phyloP scores from a whole-genome alignment of 2,797 vertebrate genomes.

The Octomys mimax region DNA sequence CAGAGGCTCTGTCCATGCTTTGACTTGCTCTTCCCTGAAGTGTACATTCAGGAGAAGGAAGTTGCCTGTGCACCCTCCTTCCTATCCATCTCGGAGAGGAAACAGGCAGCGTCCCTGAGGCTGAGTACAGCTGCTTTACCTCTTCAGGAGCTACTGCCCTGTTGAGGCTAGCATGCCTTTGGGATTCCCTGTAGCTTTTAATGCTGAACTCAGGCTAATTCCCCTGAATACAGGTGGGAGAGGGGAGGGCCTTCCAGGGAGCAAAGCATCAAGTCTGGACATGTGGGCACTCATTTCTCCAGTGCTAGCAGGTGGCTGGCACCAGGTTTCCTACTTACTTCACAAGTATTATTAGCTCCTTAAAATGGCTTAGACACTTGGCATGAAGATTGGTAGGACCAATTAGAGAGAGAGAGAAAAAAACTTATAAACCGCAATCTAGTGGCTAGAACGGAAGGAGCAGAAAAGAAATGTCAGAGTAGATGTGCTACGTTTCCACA shows the following conservation, averaged over 20 bases:
- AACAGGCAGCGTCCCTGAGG: not conserved
- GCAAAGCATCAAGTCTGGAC: not conserved
- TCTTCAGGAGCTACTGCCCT: not conserved
- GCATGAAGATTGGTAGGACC: not conserved
- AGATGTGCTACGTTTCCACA: conserved; percentile 47
- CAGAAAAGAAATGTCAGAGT: conserved; percentile 52
- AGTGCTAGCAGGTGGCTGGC: not conserved
- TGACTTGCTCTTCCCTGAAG: not conserved
- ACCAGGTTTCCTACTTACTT: not conserved
- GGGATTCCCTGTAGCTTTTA: not conserved
- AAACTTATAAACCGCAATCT: conserved; percentile 58
- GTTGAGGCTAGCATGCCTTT: not conserved
- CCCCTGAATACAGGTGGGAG: not conserved
- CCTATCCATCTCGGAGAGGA: not conserved
- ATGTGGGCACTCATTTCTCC: not conserved
- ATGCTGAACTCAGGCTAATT: not conserved
- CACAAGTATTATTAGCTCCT: not conserved
- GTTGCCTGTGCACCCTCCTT: not conserved
- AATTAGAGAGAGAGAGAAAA: conserved; percentile 62
- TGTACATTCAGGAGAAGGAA: not conserved
- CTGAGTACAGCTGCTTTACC: not conserved
- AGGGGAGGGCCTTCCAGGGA: not conserved
- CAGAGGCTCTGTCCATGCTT: not conserved
- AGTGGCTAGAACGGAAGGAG: conserved; percentile 3
- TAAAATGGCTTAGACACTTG: conserved; percentile 33